These are phyloP conservation scores for Balanococcus diminutus DNA, from an alignment of 2,888 invertebrate species.

Conservation along the genomic window DNA sequence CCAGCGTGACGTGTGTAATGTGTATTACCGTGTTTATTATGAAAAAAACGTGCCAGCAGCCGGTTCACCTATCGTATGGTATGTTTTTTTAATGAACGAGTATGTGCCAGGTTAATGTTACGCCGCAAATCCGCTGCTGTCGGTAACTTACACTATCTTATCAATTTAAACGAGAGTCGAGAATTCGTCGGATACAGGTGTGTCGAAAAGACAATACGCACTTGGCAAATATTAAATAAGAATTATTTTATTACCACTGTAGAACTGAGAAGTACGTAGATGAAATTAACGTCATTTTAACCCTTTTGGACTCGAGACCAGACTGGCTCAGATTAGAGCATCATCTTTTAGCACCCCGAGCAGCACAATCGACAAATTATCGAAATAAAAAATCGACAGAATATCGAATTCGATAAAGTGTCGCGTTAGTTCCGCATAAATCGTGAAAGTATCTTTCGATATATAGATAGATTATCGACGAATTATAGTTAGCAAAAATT, in stretches of 20 bases:
- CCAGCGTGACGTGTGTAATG: not conserved
- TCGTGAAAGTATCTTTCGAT: too few relatives aligned
- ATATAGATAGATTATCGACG: too few relatives aligned
- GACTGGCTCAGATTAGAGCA: too few relatives aligned
- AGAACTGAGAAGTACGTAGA: too few relatives aligned
- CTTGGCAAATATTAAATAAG: not conserved
- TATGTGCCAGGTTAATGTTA: not conserved
- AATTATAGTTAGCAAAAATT: too few relatives aligned
- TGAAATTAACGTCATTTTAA: too few relatives aligned
- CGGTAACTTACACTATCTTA: not conserved
- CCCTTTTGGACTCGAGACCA: too few relatives aligned
- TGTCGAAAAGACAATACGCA: not conserved
- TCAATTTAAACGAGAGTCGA: not conserved
- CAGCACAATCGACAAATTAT: not conserved
- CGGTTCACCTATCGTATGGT: not conserved
- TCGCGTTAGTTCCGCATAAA: too few relatives aligned
- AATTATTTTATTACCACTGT: too few relatives aligned
- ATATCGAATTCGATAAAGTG: too few relatives aligned
- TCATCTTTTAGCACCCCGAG: too few relatives aligned
- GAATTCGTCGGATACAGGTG: not conserved
- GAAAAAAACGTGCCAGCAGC: not conserved
- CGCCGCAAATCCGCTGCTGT: not conserved
- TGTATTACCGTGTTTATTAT: not conserved
- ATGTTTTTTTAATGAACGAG: constrained; percentile 10
- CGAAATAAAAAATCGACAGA: not conserved